Base-by-base conservation (phyloP, 2,797 vertebrate species). In the Chromis chromis region DNA sequence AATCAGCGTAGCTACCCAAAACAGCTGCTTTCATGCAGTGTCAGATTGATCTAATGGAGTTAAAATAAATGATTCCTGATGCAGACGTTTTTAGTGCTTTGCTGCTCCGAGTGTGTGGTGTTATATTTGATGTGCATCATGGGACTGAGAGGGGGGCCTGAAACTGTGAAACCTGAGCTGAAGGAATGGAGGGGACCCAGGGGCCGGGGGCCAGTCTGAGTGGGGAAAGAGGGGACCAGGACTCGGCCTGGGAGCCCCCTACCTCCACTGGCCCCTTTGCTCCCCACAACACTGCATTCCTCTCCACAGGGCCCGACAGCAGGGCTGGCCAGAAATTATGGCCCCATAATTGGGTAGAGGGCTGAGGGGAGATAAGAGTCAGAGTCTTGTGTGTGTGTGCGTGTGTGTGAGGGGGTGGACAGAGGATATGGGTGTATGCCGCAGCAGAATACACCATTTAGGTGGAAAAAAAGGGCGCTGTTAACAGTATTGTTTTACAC, bases 121-220 rank as follows among this genome's bases (percentile, higher is more conserved):
- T 72, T 92, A 78, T 70, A 91, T 89, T 88, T 90, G 89, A 91
- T 91, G 88, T 86, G 89, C 77, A 85, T 89, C 85, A 69, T 87
- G 88, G 89, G 89, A 90, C 82, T 25, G 53, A 63, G 78, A 74
- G 65, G 78, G 85, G 80, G 72, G 69, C 55, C 86, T 72, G 63
- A 78, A 87, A 79, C 68, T 59, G 86, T 89, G 93, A 89, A 92
- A 93, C 85, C 39, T 53, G 91, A 93, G 73, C 75, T 61, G 1
- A 22, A 88, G 79, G 87, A 88, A 92, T 89, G 91, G 77, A 88
- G 84, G 79, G 86, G 88, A 89, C 88, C 81, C 72, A 25, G 76
- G 80, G 80, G 83, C 85, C 19, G 64, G 78, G 82, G 86, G 79
- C 79, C 79, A 63, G 76, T 81, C 76, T 72, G 82, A 83, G 79